Percentiles rank a stretch among this genome's conserved stretches.
phyloP scores from a whole-genome alignment of 2,888 invertebrate genomes.

The Papilio gigon region DNA sequence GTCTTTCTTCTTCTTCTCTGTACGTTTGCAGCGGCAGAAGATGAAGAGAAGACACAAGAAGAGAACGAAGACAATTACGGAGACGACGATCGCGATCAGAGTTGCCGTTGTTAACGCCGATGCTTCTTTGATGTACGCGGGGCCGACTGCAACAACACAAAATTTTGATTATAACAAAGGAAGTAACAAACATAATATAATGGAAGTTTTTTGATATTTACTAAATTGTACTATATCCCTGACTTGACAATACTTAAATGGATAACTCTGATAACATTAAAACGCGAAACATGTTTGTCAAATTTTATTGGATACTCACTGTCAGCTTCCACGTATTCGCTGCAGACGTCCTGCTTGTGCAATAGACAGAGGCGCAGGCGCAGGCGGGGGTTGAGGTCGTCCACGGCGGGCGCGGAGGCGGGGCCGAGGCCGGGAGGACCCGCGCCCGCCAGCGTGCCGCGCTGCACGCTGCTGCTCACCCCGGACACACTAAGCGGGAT shows the following conservation, averaged over 20 bases:
- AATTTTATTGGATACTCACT: conserved; percentile 85
- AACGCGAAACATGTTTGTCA: no score
- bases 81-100: conserved; percentile 89
- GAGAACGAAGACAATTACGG: conserved; percentile 89
- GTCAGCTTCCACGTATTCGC: conserved; percentile 91
- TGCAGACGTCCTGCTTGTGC: conserved; percentile 91
- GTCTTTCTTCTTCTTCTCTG: conserved; percentile 93
- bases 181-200: neutral
- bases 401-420: conserved; percentile 80
- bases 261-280: no score
- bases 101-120: conserved; percentile 90
- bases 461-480: conserved; percentile 85
- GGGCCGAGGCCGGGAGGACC: conserved; percentile 50
- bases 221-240: neutral
- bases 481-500: conserved; percentile 88
- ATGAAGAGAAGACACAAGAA: conserved; percentile 89
- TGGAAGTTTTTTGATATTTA: conserved; percentile 32
- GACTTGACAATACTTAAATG: no score
- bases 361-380: conserved; percentile 91
- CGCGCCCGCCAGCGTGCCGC: conserved; percentile 85
- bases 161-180: conserved; percentile 10
- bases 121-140: conserved; percentile 90
- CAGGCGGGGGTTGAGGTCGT: conserved; percentile 85
- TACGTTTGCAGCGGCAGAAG: conserved; percentile 92
- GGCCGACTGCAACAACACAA: conserved; percentile 84